These are phyloP conservation scores for Argopecten irradians DNA, from an alignment of 1,140 invertebrate genomes.

Conservation along the genomic window DNA sequence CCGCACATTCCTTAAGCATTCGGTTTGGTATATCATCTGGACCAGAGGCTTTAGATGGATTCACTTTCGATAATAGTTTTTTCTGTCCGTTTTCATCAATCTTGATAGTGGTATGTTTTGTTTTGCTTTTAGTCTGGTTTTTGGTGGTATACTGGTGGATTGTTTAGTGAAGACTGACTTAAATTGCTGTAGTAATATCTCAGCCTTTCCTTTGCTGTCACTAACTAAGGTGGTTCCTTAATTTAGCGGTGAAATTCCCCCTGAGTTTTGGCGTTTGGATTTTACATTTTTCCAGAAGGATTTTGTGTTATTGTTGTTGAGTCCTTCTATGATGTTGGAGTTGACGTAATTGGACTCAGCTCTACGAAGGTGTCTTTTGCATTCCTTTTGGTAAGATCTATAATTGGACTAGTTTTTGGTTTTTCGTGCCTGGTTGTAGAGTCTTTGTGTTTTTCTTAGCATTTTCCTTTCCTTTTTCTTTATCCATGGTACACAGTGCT, in stretches of 20 bases:
- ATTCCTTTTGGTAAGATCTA: constrained; percentile 35
- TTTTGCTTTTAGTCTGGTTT: too few species aligned
- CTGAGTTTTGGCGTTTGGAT: background rate
- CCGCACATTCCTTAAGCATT: too few species aligned
- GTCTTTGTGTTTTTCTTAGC: constrained; percentile 28
- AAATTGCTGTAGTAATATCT: background rate
- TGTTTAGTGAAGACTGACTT: background rate
- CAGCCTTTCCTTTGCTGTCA: background rate
- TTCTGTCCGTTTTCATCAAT: too few species aligned
- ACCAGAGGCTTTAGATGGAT: too few species aligned
- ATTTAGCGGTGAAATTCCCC: background rate
- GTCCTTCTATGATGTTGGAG: constrained; percentile 36
- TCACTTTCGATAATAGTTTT: too few species aligned
- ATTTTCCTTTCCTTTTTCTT: constrained; percentile 28
- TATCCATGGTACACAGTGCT: constrained; percentile 30
- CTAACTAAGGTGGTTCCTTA: background rate
- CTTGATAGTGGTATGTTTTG: too few species aligned
- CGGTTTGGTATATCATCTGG: too few species aligned
- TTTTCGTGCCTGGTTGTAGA: constrained; percentile 33
- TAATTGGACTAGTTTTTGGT: constrained; percentile 38
- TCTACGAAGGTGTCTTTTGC: constrained; percentile 28
- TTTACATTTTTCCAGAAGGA: constrained; percentile 46
- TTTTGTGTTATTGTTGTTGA: constrained; percentile 48
- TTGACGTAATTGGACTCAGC: constrained; percentile 51
- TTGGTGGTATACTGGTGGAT: too few species aligned